Evolutionary conservation across 2,888 invertebrate genomes (phyloP).

Genomic region (Ophion ellenae): DNA sequence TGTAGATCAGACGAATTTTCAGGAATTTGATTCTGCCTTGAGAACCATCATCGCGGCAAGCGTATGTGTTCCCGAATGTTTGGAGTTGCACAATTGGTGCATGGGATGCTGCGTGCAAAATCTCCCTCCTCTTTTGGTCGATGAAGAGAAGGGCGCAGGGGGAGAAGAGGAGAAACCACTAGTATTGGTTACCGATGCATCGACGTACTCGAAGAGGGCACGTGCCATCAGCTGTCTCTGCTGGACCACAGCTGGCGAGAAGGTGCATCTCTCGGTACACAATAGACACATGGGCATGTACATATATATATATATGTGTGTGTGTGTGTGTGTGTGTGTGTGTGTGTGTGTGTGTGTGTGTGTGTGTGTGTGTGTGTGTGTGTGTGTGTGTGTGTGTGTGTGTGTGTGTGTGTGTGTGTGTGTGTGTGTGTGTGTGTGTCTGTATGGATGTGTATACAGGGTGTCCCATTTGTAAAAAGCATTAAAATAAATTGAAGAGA

Average conservation of each 20-base stretch:
- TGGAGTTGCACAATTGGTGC: constrained; percentile 74
- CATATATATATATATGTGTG: no score
- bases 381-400: no score
- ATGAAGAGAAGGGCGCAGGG: background rate
- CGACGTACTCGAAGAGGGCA: constrained; percentile 79
- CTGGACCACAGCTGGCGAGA: constrained; percentile 80
- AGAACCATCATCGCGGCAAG: constrained; percentile 74
- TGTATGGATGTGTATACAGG: no score
- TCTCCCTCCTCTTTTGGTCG: constrained; percentile 67
- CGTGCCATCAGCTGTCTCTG: constrained; percentile 82
- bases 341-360: no score
- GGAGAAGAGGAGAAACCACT: constrained; percentile 32
- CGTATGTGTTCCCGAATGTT: constrained; percentile 62
- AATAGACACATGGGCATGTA: constrained; percentile 28
- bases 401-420: no score
- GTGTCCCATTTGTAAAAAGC: no score
- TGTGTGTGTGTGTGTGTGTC: no score
- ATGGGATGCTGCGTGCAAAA: constrained; percentile 74
- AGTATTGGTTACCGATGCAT: constrained; percentile 59
- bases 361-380: no score
- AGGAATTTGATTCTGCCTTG: constrained; percentile 58
- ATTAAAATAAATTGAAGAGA: no score
- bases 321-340: no score
- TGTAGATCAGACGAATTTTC: background rate
- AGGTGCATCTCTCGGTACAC: constrained; percentile 71